Evolutionary conservation across 92 coral and sea anemone species (phyloP).

Genomic region (Phenganax marumi): DNA sequence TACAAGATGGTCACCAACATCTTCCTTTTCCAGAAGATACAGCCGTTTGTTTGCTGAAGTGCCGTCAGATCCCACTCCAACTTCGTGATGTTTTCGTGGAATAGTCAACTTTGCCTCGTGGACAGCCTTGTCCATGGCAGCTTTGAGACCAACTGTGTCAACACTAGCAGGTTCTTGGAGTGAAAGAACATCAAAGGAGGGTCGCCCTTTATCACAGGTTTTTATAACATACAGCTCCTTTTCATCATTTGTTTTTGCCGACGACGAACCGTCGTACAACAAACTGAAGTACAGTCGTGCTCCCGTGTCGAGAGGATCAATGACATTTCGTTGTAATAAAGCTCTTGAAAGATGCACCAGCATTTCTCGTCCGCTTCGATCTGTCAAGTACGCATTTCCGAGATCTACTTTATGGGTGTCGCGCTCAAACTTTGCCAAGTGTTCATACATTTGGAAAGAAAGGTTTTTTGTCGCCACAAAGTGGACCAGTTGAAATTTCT

Average conservation of each 20-base stretch:
- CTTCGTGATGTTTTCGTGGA: constrained; percentile 6
- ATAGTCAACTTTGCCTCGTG: constrained; percentile 26
- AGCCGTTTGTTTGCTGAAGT: constrained; percentile 25
- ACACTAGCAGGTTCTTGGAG: constrained; percentile 33
- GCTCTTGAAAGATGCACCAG: constrained; percentile 29
- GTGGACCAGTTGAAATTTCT: constrained; percentile 36
- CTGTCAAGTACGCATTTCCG: constrained; percentile 11
- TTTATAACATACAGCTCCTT: constrained; percentile 38
- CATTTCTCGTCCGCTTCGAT: constrained; percentile 14
- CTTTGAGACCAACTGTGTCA: constrained; percentile 17
- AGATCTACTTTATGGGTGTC: constrained; percentile 31
- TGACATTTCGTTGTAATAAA: background rate
- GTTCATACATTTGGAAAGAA: constrained; percentile 14
- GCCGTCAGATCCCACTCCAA: constrained; percentile 27
- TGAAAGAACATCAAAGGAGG: constrained; percentile 24
- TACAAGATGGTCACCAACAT: constrained; percentile 23
- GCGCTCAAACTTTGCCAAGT: constrained; percentile 23
- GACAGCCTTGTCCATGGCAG: constrained; percentile 17
- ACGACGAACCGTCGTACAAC: constrained; percentile 28
- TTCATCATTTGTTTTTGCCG: constrained; percentile 31
- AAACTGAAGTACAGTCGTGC: constrained; percentile 28
- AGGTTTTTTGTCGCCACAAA: constrained; percentile 21
- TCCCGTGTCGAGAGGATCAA: constrained; percentile 20
- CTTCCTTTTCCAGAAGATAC: constrained; percentile 29
- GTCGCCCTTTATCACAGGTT: constrained; percentile 21